Conservation (phyloP, 2,888 invertebrate genomes). For the Melanostoma scalare region DNA sequence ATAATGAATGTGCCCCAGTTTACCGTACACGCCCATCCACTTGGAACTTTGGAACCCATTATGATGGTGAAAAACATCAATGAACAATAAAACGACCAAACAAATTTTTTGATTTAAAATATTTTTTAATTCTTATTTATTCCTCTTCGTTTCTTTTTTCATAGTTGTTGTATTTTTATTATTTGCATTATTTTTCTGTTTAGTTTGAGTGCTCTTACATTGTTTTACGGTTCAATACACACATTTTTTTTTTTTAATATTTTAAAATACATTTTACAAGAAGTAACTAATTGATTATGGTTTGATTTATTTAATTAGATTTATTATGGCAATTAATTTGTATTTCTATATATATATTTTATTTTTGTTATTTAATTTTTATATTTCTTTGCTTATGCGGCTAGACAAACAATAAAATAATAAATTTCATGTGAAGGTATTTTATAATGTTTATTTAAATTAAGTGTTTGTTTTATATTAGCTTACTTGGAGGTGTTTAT, state of each 20-base stretch:
- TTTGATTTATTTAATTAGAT: conserved; percentile 43
- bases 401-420: no score
- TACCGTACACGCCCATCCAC: no score
- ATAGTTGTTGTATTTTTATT: conserved; percentile 36
- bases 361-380: conserved; percentile 20
- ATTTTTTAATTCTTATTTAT: conserved; percentile 38
- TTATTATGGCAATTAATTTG: conserved; percentile 41
- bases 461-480: background rate
- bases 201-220: conserved; percentile 51
- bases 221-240: conserved; percentile 21
- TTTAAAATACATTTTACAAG: conserved; percentile 8
- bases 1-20: no score
- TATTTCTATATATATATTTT: conserved; percentile 10
- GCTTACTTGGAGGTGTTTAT: background rate
- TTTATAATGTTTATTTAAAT: conserved; percentile 8
- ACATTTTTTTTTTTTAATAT: conserved; percentile 24
- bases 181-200: conserved; percentile 22
- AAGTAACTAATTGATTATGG: conserved; percentile 47
- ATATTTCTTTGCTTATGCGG: conserved; percentile 1
- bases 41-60: no score
- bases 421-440: background rate
- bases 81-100: conserved; percentile 9
- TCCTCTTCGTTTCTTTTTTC: conserved; percentile 24
- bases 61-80: background rate
- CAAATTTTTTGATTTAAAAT: conserved; percentile 47